phyloP scores from a whole-genome alignment of 2,888 invertebrate species.

The Cybosia mesomella region DNA sequence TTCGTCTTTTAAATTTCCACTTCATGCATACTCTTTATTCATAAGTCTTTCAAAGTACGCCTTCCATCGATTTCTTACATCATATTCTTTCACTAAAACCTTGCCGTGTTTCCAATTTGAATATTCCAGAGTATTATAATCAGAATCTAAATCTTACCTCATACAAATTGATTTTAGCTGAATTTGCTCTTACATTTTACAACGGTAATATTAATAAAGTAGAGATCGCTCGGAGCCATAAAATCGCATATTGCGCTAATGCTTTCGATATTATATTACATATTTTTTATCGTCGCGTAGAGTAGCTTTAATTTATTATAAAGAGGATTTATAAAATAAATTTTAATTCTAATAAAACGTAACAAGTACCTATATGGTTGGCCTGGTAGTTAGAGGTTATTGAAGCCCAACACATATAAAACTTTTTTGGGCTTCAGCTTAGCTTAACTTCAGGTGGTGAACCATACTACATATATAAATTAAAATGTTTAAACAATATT shows the following conservation, averaged over 20 bases:
- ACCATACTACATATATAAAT: too few species aligned
- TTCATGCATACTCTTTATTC: too few species aligned
- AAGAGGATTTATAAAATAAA: not conserved
- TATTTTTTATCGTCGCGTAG: not conserved
- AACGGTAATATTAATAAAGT: constrained; percentile 15
- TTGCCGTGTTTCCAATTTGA: not conserved
- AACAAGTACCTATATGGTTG: too few species aligned
- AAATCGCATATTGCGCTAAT: constrained; percentile 14
- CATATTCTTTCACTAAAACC: too few species aligned
- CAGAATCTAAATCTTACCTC: not conserved
- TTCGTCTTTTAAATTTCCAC: too few species aligned
- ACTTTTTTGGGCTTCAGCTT: too few species aligned
- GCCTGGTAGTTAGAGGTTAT: too few species aligned
- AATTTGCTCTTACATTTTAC: constrained; percentile 13
- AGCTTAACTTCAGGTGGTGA: too few species aligned
- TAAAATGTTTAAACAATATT: too few species aligned
- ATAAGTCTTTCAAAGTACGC: too few species aligned
- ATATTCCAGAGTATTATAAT: not conserved
- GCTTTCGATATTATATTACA: constrained; percentile 9
- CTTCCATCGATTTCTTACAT: too few species aligned
- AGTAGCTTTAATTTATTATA: not conserved
- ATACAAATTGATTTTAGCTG: constrained; percentile 3
- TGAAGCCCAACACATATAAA: too few species aligned
- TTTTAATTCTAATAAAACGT: not conserved
- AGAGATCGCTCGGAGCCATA: constrained; percentile 12